Percentiles rank a stretch among this genome's conserved stretches.
Evolutionary conservation across 2,888 invertebrate genomes (phyloP).

Genomic region (Stictocephala bisonia): DNA sequence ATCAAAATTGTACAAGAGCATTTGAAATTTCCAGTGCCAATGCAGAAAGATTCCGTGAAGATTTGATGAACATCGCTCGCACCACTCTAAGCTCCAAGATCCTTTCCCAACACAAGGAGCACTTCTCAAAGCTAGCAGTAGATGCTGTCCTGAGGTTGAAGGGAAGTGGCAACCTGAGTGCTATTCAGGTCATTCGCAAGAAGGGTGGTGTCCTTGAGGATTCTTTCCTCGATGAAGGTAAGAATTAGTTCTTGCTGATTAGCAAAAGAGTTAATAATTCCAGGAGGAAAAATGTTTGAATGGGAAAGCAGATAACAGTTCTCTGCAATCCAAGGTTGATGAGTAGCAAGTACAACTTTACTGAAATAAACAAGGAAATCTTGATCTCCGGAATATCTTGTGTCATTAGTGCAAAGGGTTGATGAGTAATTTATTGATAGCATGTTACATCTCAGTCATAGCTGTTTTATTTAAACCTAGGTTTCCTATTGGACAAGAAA

Average conservation of each 20-base stretch:
- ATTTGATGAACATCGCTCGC: conserved; percentile 95
- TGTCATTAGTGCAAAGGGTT: too few species aligned
- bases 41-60: conserved; percentile 78
- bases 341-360: too few species aligned
- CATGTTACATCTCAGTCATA: too few species aligned
- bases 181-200: conserved; percentile 98
- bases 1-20: too few species aligned
- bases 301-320: too few species aligned
- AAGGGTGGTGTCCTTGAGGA: conserved; percentile 93
- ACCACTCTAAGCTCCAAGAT: conserved; percentile 99
- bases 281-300: too few species aligned
- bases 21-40: conserved; percentile 72
- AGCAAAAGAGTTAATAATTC: too few species aligned
- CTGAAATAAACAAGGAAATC: too few species aligned
- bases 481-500: conserved; percentile 96
- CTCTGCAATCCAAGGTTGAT: too few species aligned
- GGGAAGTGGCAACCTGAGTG: conserved; percentile 93
- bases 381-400: too few species aligned
- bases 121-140: conserved; percentile 94
- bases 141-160: conserved; percentile 95
- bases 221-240: conserved; percentile 93
- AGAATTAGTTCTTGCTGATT: too few species aligned
- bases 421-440: too few species aligned
- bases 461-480: conserved; percentile 63
- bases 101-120: conserved; percentile 95